These are phyloP conservation scores for Pilophorus perplexus DNA, from an alignment of 2,888 invertebrate genomes.

Conservation along the genomic window DNA sequence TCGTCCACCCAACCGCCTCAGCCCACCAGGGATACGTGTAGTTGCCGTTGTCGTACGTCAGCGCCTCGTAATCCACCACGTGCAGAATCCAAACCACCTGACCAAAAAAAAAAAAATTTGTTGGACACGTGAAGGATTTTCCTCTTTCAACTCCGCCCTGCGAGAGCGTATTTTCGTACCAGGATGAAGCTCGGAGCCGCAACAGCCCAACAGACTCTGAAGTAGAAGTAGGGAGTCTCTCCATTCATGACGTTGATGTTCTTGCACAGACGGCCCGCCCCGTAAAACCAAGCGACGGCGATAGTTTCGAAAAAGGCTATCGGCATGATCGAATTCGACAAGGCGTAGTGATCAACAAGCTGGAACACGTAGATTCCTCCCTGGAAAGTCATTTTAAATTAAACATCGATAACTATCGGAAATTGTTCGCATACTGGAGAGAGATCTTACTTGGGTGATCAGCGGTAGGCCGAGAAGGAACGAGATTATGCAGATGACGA, in stretches of 20 bases:
- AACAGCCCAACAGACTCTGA: conserved; percentile 81
- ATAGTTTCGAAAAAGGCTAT: conserved; percentile 91
- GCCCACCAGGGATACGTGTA: conserved; percentile 83
- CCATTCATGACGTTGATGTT: conserved; percentile 91
- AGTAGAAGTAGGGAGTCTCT: conserved; percentile 72
- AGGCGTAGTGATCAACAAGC: conserved; percentile 90
- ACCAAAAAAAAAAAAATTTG: conserved; percentile 47
- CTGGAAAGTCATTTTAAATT: conserved; percentile 55
- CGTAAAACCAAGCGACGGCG: conserved; percentile 89
- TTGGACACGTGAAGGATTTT: too few relatives aligned
- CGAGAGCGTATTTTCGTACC: conserved; percentile 58
- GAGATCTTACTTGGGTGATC: conserved; percentile 79
- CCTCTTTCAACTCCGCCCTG: too few relatives aligned
- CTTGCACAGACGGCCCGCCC: conserved; percentile 71
- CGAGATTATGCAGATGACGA: conserved; percentile 77
- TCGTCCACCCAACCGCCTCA: conserved; percentile 80
- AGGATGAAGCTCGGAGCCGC: conserved; percentile 75
- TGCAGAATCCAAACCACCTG: conserved; percentile 85
- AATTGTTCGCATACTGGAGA: not conserved
- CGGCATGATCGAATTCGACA: conserved; percentile 86
- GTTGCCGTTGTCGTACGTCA: conserved; percentile 76
- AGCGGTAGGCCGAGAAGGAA: conserved; percentile 83
- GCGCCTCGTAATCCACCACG: conserved; percentile 81
- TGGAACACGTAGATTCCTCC: conserved; percentile 91
- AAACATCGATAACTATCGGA: not conserved